Percentiles rank a stretch among this genome's conserved stretches.
Evolutionary conservation across 2,113 vertebrate species (phyloP).

Genomic region (Oryzias celebensis): DNA sequence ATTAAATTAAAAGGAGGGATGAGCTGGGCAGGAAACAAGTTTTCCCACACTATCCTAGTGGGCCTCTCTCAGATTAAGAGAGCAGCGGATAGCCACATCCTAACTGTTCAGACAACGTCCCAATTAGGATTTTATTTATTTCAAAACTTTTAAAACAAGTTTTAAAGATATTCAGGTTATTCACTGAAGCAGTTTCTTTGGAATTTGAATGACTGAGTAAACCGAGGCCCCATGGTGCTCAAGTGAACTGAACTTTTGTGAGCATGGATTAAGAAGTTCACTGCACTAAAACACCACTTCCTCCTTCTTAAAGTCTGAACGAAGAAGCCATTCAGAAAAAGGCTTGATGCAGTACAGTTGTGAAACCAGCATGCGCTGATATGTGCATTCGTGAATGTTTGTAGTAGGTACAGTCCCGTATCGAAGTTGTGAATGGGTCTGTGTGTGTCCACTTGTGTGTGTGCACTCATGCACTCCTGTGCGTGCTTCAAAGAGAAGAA

Average conservation of each 20-base stretch:
- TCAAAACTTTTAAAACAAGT: conserved; percentile 7
- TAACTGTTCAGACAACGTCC: conserved; percentile 14
- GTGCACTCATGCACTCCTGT: conserved; percentile 38
- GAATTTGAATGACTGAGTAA: conserved; percentile 17
- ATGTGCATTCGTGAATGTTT: conserved; percentile 17
- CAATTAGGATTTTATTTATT: conserved; percentile 11
- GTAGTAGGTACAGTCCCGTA: conserved; percentile 41
- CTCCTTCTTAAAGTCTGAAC: conserved; percentile 1
- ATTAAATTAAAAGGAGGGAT: conserved; percentile 64
- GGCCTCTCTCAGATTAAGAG: conserved; percentile 46
- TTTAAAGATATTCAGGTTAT: conserved; percentile 11
- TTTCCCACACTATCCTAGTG: conserved; percentile 57
- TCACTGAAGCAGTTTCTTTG: neutral
- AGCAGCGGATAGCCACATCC: conserved; percentile 24
- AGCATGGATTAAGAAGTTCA: conserved; percentile 14
- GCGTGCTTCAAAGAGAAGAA: conserved; percentile 60
- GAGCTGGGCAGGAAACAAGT: conserved; percentile 27
- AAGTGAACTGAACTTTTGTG: conserved; percentile 1
- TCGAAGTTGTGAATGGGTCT: conserved; percentile 54
- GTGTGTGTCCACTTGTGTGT: conserved; percentile 34
- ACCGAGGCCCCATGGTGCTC: neutral
- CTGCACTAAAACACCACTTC: conserved; percentile 1
- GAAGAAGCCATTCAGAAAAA: conserved; percentile 29
- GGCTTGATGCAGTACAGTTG: conserved; percentile 5
- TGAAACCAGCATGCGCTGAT: conserved; percentile 11